These are phyloP conservation scores for Gisinianus flammeolus DNA, from an alignment of 2,888 invertebrate genomes.

Conservation along the genomic window DNA sequence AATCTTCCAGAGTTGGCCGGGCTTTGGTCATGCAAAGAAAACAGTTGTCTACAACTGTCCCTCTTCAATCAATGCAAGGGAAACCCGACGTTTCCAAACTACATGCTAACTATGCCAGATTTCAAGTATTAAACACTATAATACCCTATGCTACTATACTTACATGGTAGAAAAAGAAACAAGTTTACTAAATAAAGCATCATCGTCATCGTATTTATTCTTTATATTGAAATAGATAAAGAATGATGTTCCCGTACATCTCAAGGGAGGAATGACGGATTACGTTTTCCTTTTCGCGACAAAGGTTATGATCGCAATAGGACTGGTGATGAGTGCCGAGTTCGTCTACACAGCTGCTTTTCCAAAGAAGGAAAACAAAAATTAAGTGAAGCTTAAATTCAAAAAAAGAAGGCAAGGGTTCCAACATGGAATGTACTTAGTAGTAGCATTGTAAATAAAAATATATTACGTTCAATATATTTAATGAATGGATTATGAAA, in stretches of 20 bases:
- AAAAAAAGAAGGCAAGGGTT: too few species aligned
- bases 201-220: too few species aligned
- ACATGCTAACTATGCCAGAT: slow-evolving; percentile 40
- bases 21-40: not conserved
- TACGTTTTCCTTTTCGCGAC: slow-evolving; percentile 37
- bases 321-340: slow-evolving; percentile 33
- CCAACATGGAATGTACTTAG: too few species aligned
- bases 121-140: slow-evolving; percentile 42
- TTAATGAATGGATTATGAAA: too few species aligned
- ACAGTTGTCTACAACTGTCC: slow-evolving; percentile 22
- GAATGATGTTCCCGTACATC: slow-evolving; percentile 48
- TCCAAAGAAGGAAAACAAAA: slow-evolving; percentile 49
- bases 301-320: slow-evolving; percentile 25
- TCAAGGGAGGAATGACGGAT: slow-evolving; percentile 48
- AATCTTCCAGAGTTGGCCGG: slow-evolving; percentile 3
- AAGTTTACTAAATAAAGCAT: too few species aligned
- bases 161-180: too few species aligned
- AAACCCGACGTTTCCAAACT: slow-evolving; percentile 42
- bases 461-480: too few species aligned
- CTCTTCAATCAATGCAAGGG: not conserved
- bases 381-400: too few species aligned
- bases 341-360: slow-evolving; percentile 46
- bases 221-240: slow-evolving; percentile 34
- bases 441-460: too few species aligned
- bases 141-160: slow-evolving; percentile 3